These are phyloP conservation scores for Melikaiella ostensackeni DNA, from an alignment of 2,888 invertebrate genomes.

Conservation along the genomic window DNA sequence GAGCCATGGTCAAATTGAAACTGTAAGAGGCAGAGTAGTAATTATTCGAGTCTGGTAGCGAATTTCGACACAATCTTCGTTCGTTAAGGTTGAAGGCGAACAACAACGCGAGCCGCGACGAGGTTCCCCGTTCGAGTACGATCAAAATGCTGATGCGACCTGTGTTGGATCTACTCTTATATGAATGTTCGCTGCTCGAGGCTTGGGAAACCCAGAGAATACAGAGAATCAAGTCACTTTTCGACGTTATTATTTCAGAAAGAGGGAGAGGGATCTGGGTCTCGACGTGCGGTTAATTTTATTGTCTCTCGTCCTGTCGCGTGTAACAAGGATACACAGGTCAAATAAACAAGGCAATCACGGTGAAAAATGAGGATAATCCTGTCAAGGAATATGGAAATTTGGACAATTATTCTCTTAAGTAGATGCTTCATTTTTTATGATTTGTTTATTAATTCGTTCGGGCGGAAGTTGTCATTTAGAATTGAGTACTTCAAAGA, in stretches of 20 bases:
- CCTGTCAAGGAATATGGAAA: constrained; percentile 34
- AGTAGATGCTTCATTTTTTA: not conserved
- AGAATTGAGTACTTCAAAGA: too few relatives aligned
- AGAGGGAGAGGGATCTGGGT: not conserved
- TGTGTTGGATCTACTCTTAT: constrained; percentile 33
- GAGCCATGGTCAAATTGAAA: constrained; percentile 29
- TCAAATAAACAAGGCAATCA: constrained; percentile 35
- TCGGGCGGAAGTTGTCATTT: not conserved
- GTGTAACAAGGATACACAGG: constrained; percentile 30
- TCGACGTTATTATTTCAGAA: constrained; percentile 16
- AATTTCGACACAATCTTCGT: constrained; percentile 24
- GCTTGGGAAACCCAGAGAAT: constrained; percentile 12
- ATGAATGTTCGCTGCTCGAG: constrained; percentile 30
- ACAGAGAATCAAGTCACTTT: constrained; percentile 19
- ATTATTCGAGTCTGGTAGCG: constrained; percentile 21
- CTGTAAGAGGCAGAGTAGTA: not conserved
- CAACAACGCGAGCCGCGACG: constrained; percentile 18
- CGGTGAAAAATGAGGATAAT: constrained; percentile 14
- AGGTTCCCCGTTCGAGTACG: constrained; percentile 36
- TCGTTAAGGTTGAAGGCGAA: constrained; percentile 17
- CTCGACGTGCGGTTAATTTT: constrained; percentile 42
- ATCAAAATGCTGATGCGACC: constrained; percentile 35
- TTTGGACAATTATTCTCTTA: constrained; percentile 18
- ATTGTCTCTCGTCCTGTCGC: constrained; percentile 41
- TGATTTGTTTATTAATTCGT: not conserved